Evolutionary conservation across 2,797 vertebrate genomes (phyloP), one percentile per base, ranked within the genome.

Genomic region (Enteromius paludinosus): DNA sequence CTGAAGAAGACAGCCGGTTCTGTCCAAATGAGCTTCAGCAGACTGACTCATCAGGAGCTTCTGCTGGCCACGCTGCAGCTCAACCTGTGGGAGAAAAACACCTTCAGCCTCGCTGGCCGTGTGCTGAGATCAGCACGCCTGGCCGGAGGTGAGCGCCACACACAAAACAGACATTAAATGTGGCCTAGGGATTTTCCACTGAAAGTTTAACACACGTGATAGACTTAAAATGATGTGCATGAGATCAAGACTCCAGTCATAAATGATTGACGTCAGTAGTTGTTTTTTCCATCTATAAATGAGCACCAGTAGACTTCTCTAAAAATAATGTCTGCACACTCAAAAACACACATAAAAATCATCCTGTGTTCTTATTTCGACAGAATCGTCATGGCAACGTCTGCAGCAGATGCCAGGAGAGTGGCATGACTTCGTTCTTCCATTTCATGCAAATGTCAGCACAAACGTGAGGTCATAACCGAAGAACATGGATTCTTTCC

Each of bases 1-100:
- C 25, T 90, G 77, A 95, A 89, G 90, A 92, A 88, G 87, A 91
- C 92, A 3, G 92, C 90, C 54, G 94, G 94, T 93, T 92, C 92
- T n/a, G 91, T 95, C 78, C 90, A 93, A 82, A 93, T 96, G 14
- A 86, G 90, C 38, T 96, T 95, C 82, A 87, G 80, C 12, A 91
- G 90, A 0, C 78, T 94, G 3, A 93, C 78, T 2, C 66, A 72
- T 11, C 84, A 87, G 8, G 92, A 94, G 86, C 91, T 96, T 14
- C 88, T 85, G 79, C 89, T 89, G 1, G 88, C 92, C 0, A 88
- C 86, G 71, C 78, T 95, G 28, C 88, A 93, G 33, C 82, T 95
- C 82, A 92, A 92, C 0, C 88, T 95, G 28, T 95, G 93, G 93
- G 93, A 93, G 82, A 91, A 93, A 79, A 61, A 81, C 70, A 0